Conservation (phyloP, 2,797 vertebrate genomes). For the Pseudopleuronectes americanus region DNA sequence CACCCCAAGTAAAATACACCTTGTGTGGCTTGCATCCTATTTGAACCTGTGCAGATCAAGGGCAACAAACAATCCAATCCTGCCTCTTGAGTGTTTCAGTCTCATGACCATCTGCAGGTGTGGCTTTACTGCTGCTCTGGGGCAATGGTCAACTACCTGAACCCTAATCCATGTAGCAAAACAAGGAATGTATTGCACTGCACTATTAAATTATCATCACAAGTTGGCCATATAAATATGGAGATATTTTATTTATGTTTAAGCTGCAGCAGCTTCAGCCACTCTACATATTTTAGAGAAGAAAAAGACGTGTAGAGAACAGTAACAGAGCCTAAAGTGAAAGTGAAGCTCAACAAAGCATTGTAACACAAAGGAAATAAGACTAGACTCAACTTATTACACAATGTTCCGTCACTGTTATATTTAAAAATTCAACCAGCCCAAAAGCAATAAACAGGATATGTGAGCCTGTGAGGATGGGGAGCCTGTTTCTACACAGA, state of each 20-base stretch:
- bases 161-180: constrained; percentile 29
- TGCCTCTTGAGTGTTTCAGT: constrained; percentile 14
- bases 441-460: constrained; percentile 4
- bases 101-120: constrained; percentile 57
- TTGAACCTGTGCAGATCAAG: constrained; percentile 8
- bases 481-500: neutral
- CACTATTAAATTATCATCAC: constrained; percentile 32
- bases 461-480: neutral
- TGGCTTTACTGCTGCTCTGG: constrained; percentile 55
- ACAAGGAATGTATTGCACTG: constrained; percentile 35
- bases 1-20: constrained; percentile 11
- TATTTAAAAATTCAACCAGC: neutral
- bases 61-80: constrained; percentile 16
- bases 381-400: neutral
- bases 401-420: neutral
- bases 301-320: constrained; percentile 7
- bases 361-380: constrained; percentile 3
- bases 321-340: constrained; percentile 21
- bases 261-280: neutral
- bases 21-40: constrained; percentile 10
- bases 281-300: constrained; percentile 1
- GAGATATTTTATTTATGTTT: neutral
- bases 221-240: neutral
- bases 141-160: constrained; percentile 59
- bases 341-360: constrained; percentile 24